Evolutionary conservation across 2,888 invertebrate species (phyloP), one percentile per base, ranked within the genome.

Genomic region (Pyralis farinalis): DNA sequence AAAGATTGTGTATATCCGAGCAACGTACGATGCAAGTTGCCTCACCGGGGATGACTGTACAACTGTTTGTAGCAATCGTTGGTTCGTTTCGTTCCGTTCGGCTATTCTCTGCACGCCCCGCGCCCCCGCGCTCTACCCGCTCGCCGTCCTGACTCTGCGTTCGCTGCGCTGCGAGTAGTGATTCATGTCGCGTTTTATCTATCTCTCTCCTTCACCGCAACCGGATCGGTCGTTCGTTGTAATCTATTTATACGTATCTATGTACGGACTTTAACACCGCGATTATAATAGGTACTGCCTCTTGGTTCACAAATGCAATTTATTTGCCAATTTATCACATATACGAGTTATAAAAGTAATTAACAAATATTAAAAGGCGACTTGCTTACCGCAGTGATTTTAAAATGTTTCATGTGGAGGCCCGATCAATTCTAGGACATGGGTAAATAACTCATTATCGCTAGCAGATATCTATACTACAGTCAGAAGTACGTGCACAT

Each of bases 151-250:
- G 66, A 65, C 73, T 71, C 73, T 76, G 75, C 72, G 75, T 77
- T 71, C 71, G 72, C 76, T 78, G 78, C 71, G 72, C 76, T 78
- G 78, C 71, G 74, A 81, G 82, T 85, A 88, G 87, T 88, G 87
- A 88, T 88, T 88, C 87, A 88, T 86, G 86, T 85, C 82, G 87
- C 82, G 84, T 85, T 86, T 81, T 86, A 85, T 86, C 87, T 86
- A 85, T 88, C 88, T 88, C 87, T 77, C 84, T 86, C 85, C 83
- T 86, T 85, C 86, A 71, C 77, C 79, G 82, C 86, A 84, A 87
- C 86, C 85, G 84, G 86, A 86, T 87, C 87, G 88, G 81, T 82
- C 79, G 83, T 84, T 83, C 84, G 83, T 78, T 79, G 83, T 86
- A 84, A 85, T 85, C 85, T 86, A 86, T 88, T 84, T 87, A 82